These are phyloP conservation scores for Ammospiza maritima DNA, from an alignment of 2,797 vertebrate species.

Conservation along the genomic window DNA sequence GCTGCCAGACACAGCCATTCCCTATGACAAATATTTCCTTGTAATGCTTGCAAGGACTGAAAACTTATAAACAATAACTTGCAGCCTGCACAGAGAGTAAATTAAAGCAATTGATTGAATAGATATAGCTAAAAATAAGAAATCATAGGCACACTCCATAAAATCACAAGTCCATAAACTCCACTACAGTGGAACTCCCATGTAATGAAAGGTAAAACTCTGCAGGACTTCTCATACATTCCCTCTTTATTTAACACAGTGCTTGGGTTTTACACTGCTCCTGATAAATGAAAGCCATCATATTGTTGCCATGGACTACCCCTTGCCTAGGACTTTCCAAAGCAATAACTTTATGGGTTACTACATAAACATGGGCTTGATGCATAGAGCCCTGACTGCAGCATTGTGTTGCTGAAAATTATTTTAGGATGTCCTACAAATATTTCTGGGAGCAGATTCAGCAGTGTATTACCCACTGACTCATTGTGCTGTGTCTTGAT, in stretches of 20 bases:
- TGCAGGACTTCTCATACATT: neutral
- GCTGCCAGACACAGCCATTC: neutral
- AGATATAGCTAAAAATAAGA: slow-evolving; percentile 5
- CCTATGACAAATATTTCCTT: neutral
- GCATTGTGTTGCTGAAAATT: slow-evolving; percentile 6
- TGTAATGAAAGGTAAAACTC: slow-evolving; percentile 55
- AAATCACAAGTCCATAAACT: slow-evolving; percentile 62
- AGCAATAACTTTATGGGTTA: neutral
- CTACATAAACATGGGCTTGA: slow-evolving; percentile 42
- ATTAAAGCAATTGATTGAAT: slow-evolving; percentile 35
- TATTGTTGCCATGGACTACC: neutral
- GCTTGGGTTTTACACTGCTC: slow-evolving; percentile 32
- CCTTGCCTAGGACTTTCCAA: slow-evolving; percentile 34
- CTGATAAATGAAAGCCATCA: slow-evolving; percentile 24
- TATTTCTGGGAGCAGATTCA: slow-evolving; percentile 32
- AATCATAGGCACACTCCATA: slow-evolving; percentile 31
- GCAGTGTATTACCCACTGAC: neutral
- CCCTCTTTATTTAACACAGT: slow-evolving; percentile 36
- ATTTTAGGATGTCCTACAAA: slow-evolving; percentile 52
- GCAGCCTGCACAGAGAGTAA: slow-evolving; percentile 3
- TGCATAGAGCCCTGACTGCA: slow-evolving; percentile 18
- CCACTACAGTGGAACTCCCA: slow-evolving; percentile 18
- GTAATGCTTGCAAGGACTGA: neutral
- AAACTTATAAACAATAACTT: neutral
- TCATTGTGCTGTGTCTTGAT: slow-evolving; percentile 20